Base-by-base conservation (phyloP, 2,113 vertebrate genomes). In the Aegotheles bennettii region DNA sequence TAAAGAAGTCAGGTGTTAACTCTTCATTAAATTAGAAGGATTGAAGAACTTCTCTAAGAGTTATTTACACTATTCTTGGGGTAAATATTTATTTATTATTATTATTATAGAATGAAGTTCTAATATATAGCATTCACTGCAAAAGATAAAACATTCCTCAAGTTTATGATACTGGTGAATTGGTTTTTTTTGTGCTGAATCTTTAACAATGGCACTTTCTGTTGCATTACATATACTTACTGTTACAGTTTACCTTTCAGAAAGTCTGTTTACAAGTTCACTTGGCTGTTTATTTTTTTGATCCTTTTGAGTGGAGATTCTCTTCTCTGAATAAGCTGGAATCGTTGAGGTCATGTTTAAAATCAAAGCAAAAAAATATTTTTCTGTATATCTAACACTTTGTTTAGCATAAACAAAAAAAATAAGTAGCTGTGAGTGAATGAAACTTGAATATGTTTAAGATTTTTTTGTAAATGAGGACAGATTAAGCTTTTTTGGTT, bases 201-300 rank as follows among this genome's bases (percentile, higher is more conserved):
- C 11, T 65, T 53, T 19, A 75, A 10, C 45, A 81, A 2, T n/a
- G 8, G 31, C 11, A 24, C 73, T 75, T 65, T 43, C 24, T 88
- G 7, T 67, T 79, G 20, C 54, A 15, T 9, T 35, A 5, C 2
- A 3, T 16, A 2, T 1, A 43, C 29, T n/a, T 63, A 35, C 3
- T 86, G 16, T 20, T 60, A 35, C 40, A 88, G 90, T 92, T 97
- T 96, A 98, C 98, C 96, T 98, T 81, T 90, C 89, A 91, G 33
- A 54, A 51, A 38, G 50, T 45, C 53, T 87, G 33, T 56, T 71
- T 50, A 91, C 60, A 63, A 33, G 48, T 73, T 89, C 79, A 69
- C 7, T 10, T 89, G 89, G 59, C 61, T 75, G 70, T 23, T 71
- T 63, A 33, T 86, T 88, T 87, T 84, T 81, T 79, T 79, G 94